These are phyloP conservation scores for Sipha maydis DNA, from an alignment of 2,888 invertebrate genomes.

Conservation along the genomic window DNA sequence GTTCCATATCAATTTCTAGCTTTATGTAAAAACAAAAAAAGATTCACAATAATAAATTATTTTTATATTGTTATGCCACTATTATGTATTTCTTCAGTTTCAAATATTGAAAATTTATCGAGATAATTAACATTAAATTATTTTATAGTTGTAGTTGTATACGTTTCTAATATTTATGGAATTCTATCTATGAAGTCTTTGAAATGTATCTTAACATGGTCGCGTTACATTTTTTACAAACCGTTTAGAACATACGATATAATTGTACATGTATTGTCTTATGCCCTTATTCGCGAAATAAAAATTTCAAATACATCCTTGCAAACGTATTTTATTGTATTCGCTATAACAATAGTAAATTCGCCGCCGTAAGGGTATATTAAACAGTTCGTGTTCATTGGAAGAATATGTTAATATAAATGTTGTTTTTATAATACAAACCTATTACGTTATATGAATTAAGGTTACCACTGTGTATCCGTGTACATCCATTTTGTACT, in stretches of 20 bases:
- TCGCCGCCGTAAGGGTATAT: background rate
- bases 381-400: background rate
- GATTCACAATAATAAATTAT: no score
- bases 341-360: background rate
- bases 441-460: background rate
- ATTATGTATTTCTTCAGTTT: background rate
- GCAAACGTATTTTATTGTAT: background rate
- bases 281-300: no score
- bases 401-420: constrained; percentile 12
- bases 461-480: background rate
- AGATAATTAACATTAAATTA: background rate
- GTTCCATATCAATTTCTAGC: background rate
- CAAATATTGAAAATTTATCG: background rate
- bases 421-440: background rate
- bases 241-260: background rate
- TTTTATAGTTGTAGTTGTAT: no score
- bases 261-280: no score
- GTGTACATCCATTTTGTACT: background rate
- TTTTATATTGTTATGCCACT: no score
- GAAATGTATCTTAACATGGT: no score
- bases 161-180: no score
- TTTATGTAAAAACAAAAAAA: no score
- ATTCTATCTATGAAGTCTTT: no score
- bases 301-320: background rate
- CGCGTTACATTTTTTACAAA: no score